These are phyloP conservation scores for Helobdella robusta DNA, from an alignment of 2,888 invertebrate species.

Conservation along the genomic window DNA sequence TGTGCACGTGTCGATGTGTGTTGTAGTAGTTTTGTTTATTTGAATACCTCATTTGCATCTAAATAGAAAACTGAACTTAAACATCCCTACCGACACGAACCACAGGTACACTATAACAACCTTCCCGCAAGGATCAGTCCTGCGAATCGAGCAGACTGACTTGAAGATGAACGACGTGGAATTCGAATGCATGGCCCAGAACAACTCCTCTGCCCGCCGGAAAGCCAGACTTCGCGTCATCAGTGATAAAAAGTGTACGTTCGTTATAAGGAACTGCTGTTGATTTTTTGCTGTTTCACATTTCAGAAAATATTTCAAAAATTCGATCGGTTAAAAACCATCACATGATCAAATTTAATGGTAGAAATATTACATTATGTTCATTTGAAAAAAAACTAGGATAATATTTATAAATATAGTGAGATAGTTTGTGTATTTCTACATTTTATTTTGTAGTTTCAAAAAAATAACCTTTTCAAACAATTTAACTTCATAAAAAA, in stretches of 20 bases:
- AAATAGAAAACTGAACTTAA: not conserved
- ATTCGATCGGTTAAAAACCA: too few species aligned
- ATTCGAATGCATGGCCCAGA: constrained; percentile 95
- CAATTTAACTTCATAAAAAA: too few species aligned
- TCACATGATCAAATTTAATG: too few species aligned
- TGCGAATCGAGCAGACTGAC: constrained; percentile 79
- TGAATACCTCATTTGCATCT: not conserved
- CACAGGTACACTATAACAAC: constrained; percentile 39
- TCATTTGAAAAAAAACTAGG: too few species aligned
- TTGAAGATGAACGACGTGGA: constrained; percentile 74
- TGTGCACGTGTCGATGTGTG: too few species aligned
- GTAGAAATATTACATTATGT: too few species aligned
- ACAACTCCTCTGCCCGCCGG: too few species aligned
- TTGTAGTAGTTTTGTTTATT: too few species aligned
- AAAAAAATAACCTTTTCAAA: too few species aligned
- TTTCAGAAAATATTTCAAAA: too few species aligned
- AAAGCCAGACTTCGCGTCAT: not conserved
- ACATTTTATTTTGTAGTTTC: not conserved
- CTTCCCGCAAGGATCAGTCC: constrained; percentile 57
- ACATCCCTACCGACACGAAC: not conserved
- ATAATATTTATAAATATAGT: too few species aligned
- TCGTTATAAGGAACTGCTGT: not conserved
- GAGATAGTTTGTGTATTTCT: not conserved
- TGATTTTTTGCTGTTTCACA: not conserved
- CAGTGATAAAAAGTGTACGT: not conserved